Base-by-base conservation (phyloP, 2,888 invertebrate genomes). In the Himalopsyche japonica region DNA sequence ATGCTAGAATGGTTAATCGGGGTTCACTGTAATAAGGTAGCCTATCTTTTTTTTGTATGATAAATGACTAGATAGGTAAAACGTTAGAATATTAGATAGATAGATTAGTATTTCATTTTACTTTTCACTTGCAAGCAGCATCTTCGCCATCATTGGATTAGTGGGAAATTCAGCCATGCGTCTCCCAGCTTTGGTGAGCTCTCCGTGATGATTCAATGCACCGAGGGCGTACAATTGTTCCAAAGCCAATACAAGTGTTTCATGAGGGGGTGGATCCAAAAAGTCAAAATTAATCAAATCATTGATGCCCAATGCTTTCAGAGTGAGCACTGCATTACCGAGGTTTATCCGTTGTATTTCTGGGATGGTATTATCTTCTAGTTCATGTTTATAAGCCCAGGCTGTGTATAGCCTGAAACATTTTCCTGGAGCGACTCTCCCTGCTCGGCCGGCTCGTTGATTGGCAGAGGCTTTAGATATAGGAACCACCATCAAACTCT, bases 81-180 rank as follows among this genome's bases (percentile, higher is more conserved):
- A 37, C 37, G 37, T 8, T 8, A 8, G 10, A 0, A 10, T 10
- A 43, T 10, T 7, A 49, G 24, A 43, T 10, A 43, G 6, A 43
- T 8, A 43, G 12, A 49, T n/a, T 7, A 49, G 20, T 3, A 3
- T 27, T 12, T 77, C 81, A n/a, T 32, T 32, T 80, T 91, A 97
- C 95, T 97, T 98, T 92, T 99, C 99, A 89, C 98, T 97, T 0
- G 99, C 99, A 81, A 99, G 90, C 82, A 99, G 93, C 98, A 99
- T 99, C 92, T 99, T 99, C 0, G 98, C 98, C 95, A 99, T 96
- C 98, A 98, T 98, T 0, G 99, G 99, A 92, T 99, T 99, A 15
- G 98, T 96, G 0, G 99, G 99, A 90, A 99, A 99, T 91, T 99
- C 99, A 0, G 99, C 99, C 99, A 99, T 99, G 89, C 98, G 93